Evolutionary conservation across 2,113 vertebrate species (phyloP).

Genomic region (Miniopterus natalensis): DNA sequence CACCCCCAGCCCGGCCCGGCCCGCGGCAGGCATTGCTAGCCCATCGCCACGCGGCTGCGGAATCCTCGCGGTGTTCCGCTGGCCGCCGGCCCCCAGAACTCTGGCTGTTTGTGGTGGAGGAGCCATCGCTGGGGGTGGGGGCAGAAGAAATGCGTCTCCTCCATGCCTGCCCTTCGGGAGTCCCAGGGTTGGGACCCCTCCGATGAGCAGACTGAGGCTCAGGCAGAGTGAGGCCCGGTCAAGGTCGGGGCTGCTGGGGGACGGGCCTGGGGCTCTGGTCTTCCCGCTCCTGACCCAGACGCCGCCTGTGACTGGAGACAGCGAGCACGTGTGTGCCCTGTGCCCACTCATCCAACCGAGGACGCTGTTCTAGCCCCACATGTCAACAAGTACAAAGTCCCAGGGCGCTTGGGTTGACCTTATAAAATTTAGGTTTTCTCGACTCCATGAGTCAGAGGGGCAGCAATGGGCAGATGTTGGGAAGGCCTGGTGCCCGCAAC

Average conservation of each 20-base stretch:
- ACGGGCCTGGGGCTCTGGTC: neutral
- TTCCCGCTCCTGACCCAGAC: neutral
- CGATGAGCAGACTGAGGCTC: neutral
- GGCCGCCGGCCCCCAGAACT: no score
- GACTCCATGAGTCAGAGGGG: neutral
- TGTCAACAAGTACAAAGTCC: neutral
- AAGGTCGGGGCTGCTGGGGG: neutral
- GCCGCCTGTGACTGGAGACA: neutral
- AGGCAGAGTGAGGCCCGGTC: neutral
- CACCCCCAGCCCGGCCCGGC: neutral
- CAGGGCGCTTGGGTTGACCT: neutral
- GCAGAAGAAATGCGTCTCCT: neutral
- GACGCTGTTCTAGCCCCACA: neutral
- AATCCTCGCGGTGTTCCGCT: neutral
- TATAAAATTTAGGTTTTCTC: constrained; percentile 24
- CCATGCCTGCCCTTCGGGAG: neutral
- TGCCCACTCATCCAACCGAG: neutral
- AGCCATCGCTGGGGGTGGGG: neutral
- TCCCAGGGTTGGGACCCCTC: neutral
- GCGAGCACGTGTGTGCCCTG: no score
- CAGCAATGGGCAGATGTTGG: neutral
- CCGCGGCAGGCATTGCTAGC: neutral
- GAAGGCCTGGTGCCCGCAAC: neutral
- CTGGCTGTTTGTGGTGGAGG: neutral
- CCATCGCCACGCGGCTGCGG: neutral